Percentiles rank a stretch among this genome's conserved stretches.
phyloP scores from a whole-genome alignment of 2,797 vertebrate genomes.

The Periophthalmus magnuspinnatus region DNA sequence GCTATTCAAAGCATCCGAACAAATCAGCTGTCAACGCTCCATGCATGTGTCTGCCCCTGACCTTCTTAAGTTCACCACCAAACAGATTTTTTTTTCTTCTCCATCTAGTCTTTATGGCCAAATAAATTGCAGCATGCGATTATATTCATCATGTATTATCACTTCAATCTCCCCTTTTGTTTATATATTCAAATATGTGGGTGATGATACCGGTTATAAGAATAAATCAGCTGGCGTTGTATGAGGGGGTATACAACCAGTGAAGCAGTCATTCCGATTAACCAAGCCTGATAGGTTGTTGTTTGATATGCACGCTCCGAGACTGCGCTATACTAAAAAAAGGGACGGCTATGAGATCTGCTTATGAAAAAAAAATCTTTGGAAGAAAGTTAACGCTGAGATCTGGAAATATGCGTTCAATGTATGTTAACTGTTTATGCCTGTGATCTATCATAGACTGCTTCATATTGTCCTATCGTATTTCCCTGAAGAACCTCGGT shows the following conservation, averaged over 20 bases:
- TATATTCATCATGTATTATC: conserved; percentile 78
- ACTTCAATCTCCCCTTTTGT: conserved; percentile 82
- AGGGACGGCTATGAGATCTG: conserved; percentile 21
- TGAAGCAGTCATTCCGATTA: conserved; percentile 74
- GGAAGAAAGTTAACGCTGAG: conserved; percentile 32
- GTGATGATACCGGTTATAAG: conserved; percentile 73
- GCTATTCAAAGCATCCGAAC: conserved; percentile 80
- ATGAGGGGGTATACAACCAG: conserved; percentile 55
- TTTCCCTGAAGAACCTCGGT: conserved; percentile 55
- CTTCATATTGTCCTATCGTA: conserved; percentile 51
- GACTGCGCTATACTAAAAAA: conserved; percentile 10
- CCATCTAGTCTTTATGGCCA: conserved; percentile 75
- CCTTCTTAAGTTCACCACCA: conserved; percentile 67
- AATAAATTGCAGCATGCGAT: conserved; percentile 77
- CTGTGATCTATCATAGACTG: conserved; percentile 35
- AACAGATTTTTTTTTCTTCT: conserved; percentile 60
- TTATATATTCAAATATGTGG: conserved; percentile 80
- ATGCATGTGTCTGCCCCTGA: conserved; percentile 62
- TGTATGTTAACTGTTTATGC: conserved; percentile 43
- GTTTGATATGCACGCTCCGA: conserved; percentile 17
- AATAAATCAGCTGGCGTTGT: conserved; percentile 75
- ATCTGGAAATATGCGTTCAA: conserved; percentile 22
- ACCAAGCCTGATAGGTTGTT: conserved; percentile 52
- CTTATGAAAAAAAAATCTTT: conserved; percentile 39
- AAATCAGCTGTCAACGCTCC: conserved; percentile 67